A percentile compares a stretch with the other conserved stretches of the same genome.
Conservation (phyloP, 2,113 vertebrate genomes). For the Eptesicus fuscus region DNA sequence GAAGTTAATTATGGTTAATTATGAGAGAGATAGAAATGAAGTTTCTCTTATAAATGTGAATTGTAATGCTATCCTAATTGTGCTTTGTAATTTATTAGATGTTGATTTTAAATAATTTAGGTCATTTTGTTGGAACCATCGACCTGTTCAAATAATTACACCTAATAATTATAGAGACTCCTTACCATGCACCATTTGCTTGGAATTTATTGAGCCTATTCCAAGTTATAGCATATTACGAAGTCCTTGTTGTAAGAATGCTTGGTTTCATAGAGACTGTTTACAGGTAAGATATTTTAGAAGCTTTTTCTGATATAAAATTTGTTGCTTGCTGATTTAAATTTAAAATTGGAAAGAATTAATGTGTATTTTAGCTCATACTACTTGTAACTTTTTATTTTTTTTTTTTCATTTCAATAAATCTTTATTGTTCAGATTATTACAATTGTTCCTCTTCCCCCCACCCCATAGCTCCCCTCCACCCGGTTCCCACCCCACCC, state of each 20-base stretch:
- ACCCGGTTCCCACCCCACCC: no score
- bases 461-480: no score
- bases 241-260: constrained; percentile 93
- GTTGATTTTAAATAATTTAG: constrained; percentile 77
- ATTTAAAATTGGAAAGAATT: constrained; percentile 15
- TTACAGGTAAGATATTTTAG: constrained; percentile 87
- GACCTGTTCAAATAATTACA: constrained; percentile 85
- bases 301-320: neutral
- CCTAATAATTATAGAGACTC: constrained; percentile 78
- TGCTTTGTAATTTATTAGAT: constrained; percentile 30
- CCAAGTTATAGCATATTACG: constrained; percentile 87
- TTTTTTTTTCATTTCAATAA: no score
- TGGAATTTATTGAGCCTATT: constrained; percentile 89
- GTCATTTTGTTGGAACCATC: constrained; percentile 92
- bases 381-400: neutral
- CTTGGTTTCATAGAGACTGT: constrained; percentile 97
- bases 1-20: neutral
- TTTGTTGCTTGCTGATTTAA: constrained; percentile 35
- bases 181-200: constrained; percentile 93
- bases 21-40: neutral
- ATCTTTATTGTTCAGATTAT: no score
- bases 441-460: no score
- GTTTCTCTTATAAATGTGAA: constrained; percentile 29
- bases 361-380: neutral
- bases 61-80: neutral